Conservation (phyloP, 2,888 invertebrate genomes). For the Lepidonotus clava region DNA sequence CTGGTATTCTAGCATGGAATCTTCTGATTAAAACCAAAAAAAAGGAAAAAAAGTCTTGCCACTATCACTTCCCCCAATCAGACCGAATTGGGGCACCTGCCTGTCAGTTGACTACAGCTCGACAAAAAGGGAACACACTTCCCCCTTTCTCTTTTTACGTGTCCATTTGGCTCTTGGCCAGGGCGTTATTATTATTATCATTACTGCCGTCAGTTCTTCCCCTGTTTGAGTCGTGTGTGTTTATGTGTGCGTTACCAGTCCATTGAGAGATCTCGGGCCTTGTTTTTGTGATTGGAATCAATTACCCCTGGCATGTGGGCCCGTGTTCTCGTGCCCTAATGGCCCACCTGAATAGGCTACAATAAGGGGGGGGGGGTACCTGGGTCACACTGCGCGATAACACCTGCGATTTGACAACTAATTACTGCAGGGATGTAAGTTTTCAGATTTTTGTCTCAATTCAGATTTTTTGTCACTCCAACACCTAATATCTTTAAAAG, state of each 20-base stretch:
- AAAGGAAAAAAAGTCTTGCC: too few relatives aligned
- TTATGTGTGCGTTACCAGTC: background rate
- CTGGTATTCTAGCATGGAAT: background rate
- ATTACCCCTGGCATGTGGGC: background rate
- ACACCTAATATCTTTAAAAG: too few relatives aligned
- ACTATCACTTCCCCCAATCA: constrained; percentile 7
- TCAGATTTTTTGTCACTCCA: too few relatives aligned
- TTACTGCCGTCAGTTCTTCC: too few relatives aligned
- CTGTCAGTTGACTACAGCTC: too few relatives aligned
- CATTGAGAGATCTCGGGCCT: constrained; percentile 1
- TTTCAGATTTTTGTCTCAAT: too few relatives aligned
- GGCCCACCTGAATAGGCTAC: background rate
- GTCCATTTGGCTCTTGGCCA: background rate
- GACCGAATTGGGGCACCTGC: constrained; percentile 20
- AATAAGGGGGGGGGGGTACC: background rate
- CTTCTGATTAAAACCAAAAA: background rate
- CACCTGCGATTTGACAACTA: too few relatives aligned
- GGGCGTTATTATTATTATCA: background rate
- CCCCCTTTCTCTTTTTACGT: too few relatives aligned
- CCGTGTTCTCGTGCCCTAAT: background rate
- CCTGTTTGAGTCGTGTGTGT: background rate
- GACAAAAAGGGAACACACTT: background rate
- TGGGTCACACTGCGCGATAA: too few relatives aligned
- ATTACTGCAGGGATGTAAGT: too few relatives aligned
- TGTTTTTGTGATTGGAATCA: constrained; percentile 12